phyloP scores from a whole-genome alignment of 1,140 invertebrate genomes.

The Chironomus striatipennis region DNA sequence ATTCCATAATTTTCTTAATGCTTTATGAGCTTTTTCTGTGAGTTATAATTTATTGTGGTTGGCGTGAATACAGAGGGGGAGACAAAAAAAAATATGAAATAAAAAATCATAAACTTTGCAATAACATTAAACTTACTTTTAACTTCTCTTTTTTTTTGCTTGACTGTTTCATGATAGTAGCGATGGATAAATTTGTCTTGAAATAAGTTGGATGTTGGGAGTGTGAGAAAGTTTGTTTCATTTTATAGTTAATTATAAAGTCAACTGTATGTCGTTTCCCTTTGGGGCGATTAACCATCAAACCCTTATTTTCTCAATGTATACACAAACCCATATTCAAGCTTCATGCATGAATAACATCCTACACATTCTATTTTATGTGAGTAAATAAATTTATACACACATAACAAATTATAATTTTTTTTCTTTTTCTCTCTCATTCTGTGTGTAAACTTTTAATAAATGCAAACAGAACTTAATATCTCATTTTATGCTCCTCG shows the following conservation, averaged over 20 bases:
- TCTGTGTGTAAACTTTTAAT: neutral
- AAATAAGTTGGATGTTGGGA: neutral
- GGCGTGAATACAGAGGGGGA: neutral
- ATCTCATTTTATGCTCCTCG: neutral
- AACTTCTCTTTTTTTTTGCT: neutral
- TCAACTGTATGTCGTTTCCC: conserved; percentile 5
- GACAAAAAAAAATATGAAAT: neutral
- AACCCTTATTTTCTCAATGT: too few relatives aligned
- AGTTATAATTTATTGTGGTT: conserved; percentile 20
- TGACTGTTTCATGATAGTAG: neutral
- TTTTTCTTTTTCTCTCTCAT: neutral
- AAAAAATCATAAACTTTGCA: conserved; percentile 1
- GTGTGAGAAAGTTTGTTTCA: neutral
- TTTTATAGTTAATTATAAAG: conserved; percentile 3
- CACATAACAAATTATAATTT: neutral
- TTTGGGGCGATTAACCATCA: neutral
- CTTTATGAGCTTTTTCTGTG: neutral
- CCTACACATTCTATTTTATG: too few relatives aligned
- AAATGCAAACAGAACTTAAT: conserved; percentile 8
- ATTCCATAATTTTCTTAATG: conserved; percentile 18
- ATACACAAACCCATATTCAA: too few relatives aligned
- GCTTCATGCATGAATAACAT: too few relatives aligned
- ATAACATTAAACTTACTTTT: neutral
- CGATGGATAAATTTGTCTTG: neutral
- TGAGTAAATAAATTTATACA: neutral